A percentile compares a stretch with the other conserved stretches of the same genome.
Conservation (phyloP, 1,140 invertebrate species). For the Drosophila quadrilineata region DNA sequence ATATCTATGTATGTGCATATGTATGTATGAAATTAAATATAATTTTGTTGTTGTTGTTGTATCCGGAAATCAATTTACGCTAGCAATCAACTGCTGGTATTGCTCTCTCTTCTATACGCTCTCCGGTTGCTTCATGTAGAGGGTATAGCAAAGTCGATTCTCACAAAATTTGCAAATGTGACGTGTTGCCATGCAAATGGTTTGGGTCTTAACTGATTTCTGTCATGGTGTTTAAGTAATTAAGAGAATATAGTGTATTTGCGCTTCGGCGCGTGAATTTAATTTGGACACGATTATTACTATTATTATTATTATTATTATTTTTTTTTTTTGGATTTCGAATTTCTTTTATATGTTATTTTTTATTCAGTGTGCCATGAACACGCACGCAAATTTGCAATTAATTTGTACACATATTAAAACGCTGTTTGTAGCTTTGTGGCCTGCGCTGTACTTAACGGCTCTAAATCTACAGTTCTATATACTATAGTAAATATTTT, state of each 20-base stretch:
- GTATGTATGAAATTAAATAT: too few relatives aligned
- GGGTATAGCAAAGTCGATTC: background rate
- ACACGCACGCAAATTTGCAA: slow-evolving; percentile 43
- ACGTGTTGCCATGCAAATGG: background rate
- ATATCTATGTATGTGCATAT: too few relatives aligned
- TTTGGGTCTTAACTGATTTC: background rate
- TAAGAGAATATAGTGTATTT: slow-evolving; percentile 17
- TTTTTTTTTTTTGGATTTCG: too few relatives aligned
- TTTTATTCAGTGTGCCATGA: slow-evolving; percentile 6
- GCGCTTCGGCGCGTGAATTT: background rate
- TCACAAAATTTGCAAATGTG: background rate
- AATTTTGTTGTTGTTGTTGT: slow-evolving; percentile 17
- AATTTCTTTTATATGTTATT: background rate
- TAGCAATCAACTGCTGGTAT: background rate
- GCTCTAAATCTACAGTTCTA: slow-evolving; percentile 27
- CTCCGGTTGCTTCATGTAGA: background rate
- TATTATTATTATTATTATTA: too few relatives aligned
- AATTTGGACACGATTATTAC: too few relatives aligned
- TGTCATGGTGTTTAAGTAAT: background rate
- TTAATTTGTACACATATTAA: slow-evolving; percentile 46
- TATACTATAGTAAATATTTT: background rate
- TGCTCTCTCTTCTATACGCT: background rate
- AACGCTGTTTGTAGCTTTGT: slow-evolving; percentile 25
- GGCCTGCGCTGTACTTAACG: slow-evolving; percentile 19
- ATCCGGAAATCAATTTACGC: slow-evolving; percentile 28